These are phyloP conservation scores for Neopipo cinnamomea DNA, from an alignment of 2,113 vertebrate genomes.

Conservation along the genomic window DNA sequence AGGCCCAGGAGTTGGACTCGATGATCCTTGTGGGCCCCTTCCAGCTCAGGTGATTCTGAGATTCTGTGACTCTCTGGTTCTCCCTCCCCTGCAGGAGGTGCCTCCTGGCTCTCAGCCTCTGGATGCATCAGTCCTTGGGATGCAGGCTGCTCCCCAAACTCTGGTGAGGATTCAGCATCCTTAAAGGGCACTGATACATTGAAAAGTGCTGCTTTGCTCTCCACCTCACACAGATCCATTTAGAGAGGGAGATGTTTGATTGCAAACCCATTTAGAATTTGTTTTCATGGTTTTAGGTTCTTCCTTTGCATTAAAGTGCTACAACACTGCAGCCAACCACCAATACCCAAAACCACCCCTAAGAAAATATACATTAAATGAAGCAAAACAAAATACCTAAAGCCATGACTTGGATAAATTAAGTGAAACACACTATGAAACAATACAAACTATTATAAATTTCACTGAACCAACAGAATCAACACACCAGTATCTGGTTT, in stretches of 20 bases:
- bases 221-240: neutral
- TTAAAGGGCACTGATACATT: neutral
- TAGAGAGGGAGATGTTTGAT: neutral
- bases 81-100: neutral
- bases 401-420: neutral
- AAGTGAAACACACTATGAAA: neutral
- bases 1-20: rapidly evolving
- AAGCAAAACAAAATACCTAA: neutral
- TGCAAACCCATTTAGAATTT: neutral
- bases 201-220: neutral
- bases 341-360: neutral
- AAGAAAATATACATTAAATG: neutral
- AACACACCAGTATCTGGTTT: slow-evolving; percentile 21
- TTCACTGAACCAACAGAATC: neutral
- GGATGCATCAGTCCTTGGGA: neutral
- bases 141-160: neutral
- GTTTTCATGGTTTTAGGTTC: neutral
- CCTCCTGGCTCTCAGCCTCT: neutral
- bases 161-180: rapidly evolving
- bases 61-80: neutral
- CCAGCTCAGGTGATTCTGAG: neutral
- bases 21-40: neutral
- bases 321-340: neutral
- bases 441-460: slow-evolving; percentile 33
- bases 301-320: neutral